These are phyloP conservation scores for Corythornis vintsioides DNA, from an alignment of 2,113 vertebrate genomes.

Conservation along the genomic window DNA sequence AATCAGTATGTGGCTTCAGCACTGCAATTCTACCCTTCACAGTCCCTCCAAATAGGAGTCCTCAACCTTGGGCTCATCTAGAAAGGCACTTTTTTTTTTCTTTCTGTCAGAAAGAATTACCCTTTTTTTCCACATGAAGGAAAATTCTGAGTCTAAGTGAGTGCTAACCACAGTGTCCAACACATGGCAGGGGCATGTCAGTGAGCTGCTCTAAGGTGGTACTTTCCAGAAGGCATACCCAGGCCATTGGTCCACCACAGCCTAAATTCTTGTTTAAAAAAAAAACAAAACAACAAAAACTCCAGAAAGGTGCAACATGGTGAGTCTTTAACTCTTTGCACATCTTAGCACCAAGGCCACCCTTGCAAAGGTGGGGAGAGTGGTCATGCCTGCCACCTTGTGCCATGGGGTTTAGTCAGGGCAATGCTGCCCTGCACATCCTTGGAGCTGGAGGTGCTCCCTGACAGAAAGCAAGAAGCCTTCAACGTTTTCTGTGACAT, in stretches of 20 bases:
- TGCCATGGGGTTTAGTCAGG: not conserved
- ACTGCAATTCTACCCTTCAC: not conserved
- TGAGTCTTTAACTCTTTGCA: not conserved
- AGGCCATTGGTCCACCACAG: not conserved
- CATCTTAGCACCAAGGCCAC: not conserved
- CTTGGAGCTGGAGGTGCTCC: not conserved
- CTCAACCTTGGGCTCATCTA: not conserved
- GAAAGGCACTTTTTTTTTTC: not conserved
- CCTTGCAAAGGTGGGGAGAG: not conserved
- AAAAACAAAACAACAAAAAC: not conserved
- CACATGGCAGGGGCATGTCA: not conserved
- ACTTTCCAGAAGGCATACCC: constrained; percentile 33
- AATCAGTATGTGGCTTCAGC: not conserved
- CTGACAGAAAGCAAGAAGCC: accelerated
- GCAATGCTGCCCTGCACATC: not conserved
- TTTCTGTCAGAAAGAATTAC: constrained; percentile 55
- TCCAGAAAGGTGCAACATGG: not conserved
- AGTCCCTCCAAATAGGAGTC: not conserved
- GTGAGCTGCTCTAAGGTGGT: not conserved
- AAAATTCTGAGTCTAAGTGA: constrained; percentile 29
- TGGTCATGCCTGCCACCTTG: accelerated
- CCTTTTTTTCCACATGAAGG: constrained; percentile 46
- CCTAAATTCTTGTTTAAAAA: not conserved
- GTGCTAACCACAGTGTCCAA: constrained; percentile 24
- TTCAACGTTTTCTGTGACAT: not conserved